A percentile compares a stretch with the other conserved stretches of the same genome.
Conservation (phyloP, 53 echinoderm and acorn worm species). For the Echinometra lucunter region DNA sequence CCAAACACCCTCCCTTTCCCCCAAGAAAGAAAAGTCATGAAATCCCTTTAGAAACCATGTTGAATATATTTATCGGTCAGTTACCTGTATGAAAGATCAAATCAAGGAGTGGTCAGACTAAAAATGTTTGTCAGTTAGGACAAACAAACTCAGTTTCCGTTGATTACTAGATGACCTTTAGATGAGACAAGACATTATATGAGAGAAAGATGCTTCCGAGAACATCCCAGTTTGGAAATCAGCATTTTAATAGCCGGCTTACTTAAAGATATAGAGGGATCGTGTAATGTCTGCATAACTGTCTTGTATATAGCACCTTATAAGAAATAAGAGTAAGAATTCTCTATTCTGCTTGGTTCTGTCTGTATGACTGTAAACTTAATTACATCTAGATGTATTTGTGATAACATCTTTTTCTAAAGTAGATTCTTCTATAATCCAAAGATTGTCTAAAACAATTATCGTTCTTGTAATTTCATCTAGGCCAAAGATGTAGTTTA, state of each 20-base stretch:
- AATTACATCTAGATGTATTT: no score
- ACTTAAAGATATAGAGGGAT: neutral
- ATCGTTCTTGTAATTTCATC: no score
- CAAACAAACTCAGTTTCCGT: conserved; percentile 7
- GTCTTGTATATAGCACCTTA: neutral
- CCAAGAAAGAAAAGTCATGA: neutral
- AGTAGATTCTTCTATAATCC: no score
- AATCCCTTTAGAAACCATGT: neutral
- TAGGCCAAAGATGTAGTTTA: no score
- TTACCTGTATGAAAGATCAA: neutral
- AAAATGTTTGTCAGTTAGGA: conserved; percentile 21
- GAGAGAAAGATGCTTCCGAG: neutral
- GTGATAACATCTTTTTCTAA: no score
- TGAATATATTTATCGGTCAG: neutral
- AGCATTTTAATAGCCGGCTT: neutral
- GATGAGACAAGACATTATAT: neutral
- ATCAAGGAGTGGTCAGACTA: conserved; percentile 43
- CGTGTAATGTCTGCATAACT: neutral
- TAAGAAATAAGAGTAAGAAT: no score
- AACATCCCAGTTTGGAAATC: neutral
- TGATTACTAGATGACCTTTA: conserved; percentile 9
- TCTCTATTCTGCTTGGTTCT: no score
- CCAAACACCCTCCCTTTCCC: neutral
- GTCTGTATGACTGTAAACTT: no score
- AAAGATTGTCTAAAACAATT: no score